A percentile compares a stretch with the other conserved stretches of the same genome.
Conservation (phyloP, 2,888 invertebrate species). For the Caenorhabditis doughertyi region DNA sequence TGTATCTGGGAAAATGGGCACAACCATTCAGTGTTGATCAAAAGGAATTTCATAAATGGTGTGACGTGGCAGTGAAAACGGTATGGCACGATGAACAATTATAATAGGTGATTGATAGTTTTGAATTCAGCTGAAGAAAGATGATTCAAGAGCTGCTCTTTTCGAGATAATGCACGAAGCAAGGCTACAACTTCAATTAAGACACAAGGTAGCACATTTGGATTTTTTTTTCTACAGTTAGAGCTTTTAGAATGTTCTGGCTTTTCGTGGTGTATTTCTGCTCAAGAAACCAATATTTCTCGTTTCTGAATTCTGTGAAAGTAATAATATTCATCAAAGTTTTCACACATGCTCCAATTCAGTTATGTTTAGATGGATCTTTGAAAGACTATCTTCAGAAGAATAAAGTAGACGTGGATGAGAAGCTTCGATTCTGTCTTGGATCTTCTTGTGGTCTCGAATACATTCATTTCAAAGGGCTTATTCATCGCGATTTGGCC, state of each 20-base stretch:
- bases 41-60: constrained; percentile 41
- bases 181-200: constrained; percentile 29
- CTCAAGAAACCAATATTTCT: constrained; percentile 45
- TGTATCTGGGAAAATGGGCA: constrained; percentile 38
- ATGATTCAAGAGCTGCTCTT: constrained; percentile 32
- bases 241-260: constrained; percentile 47
- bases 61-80: constrained; percentile 48
- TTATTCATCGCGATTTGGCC: constrained; percentile 58
- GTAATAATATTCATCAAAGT: constrained; percentile 5
- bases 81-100: not conserved
- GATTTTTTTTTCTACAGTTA: no score
- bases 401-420: constrained; percentile 2
- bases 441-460: constrained; percentile 62
- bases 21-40: constrained; percentile 36
- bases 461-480: constrained; percentile 55
- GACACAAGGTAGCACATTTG: constrained; percentile 37
- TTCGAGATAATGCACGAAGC: constrained; percentile 51
- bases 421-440: constrained; percentile 42
- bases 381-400: constrained; percentile 42
- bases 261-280: constrained; percentile 29
- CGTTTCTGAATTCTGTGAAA: constrained; percentile 38
- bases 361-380: constrained; percentile 23
- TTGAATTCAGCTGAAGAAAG: constrained; percentile 34
- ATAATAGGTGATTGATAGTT: no score
- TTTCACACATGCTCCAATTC: not conserved